phyloP scores from a whole-genome alignment of 2,797 vertebrate species.

The Craterocephalus amniculus region DNA sequence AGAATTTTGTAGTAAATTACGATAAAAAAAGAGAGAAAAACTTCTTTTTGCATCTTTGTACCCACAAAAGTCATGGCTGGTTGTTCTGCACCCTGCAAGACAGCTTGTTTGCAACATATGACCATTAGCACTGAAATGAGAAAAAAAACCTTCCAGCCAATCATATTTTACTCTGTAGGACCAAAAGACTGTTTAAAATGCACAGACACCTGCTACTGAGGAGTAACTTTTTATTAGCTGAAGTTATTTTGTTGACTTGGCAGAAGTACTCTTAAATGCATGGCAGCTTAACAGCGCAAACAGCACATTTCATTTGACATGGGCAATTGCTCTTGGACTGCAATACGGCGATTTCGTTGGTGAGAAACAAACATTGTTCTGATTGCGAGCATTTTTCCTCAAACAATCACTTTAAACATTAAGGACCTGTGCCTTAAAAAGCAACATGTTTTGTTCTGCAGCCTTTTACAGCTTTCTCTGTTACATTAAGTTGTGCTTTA shows the following conservation, averaged over 20 bases:
- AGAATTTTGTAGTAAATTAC: no score
- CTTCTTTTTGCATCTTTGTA: not conserved
- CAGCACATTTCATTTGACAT: not conserved
- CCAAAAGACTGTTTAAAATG: not conserved
- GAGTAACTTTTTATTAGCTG: not conserved
- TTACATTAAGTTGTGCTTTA: no score
- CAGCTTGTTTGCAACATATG: not conserved
- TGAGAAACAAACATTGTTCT: not conserved
- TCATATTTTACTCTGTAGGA: not conserved
- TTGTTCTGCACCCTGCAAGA: not conserved
- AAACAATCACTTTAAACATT: not conserved
- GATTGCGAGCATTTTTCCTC: not conserved
- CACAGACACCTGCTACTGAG: not conserved
- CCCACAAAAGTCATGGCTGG: not conserved
- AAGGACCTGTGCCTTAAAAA: no score
- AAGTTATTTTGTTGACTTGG: not conserved
- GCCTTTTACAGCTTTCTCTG: not conserved
- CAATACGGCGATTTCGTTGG: not conserved
- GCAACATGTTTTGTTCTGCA: no score
- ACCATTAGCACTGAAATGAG: not conserved
- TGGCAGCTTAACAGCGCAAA: not conserved
- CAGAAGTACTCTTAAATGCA: not conserved
- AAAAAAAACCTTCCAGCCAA: not conserved
- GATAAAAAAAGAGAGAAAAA: no score
- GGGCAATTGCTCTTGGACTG: not conserved